phyloP scores from a whole-genome alignment of 2,888 invertebrate genomes.

The Amaurobius ferox region DNA sequence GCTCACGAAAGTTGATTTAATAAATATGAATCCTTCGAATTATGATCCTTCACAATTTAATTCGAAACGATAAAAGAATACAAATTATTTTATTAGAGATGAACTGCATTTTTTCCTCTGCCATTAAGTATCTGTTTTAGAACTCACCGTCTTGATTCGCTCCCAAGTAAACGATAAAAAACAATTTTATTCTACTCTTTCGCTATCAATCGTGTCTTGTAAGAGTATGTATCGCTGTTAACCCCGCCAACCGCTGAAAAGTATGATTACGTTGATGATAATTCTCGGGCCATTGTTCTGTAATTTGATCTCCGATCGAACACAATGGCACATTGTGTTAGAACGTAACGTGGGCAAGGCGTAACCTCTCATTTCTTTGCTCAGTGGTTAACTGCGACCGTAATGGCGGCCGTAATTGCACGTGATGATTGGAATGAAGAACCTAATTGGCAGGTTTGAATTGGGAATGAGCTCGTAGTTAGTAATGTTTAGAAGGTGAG shows the following conservation, averaged over 20 bases:
- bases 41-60: background rate
- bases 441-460: conserved; percentile 6
- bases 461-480: background rate
- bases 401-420: conserved; percentile 2
- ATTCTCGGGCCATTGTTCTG: conserved; percentile 53
- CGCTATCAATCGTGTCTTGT: background rate
- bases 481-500: background rate
- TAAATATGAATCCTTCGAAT: too few species aligned
- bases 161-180: background rate
- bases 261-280: conserved; percentile 48
- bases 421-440: conserved; percentile 14
- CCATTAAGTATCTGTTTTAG: background rate
- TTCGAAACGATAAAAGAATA: background rate
- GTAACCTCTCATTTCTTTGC: conserved; percentile 12
- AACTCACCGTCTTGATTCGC: background rate
- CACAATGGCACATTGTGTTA: conserved; percentile 61
- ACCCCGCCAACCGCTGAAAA: conserved; percentile 26
- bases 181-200: background rate
- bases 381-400: conserved; percentile 7
- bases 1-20: too few species aligned
- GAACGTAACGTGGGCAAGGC: conserved; percentile 16
- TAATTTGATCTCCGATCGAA: conserved; percentile 46
- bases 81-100: background rate
- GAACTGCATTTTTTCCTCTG: background rate
- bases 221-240: conserved; percentile 9